A percentile compares a stretch with the other conserved stretches of the same genome.
Evolutionary conservation across 1,140 invertebrate genomes (phyloP).

Genomic region (Halyomorpha halys): DNA sequence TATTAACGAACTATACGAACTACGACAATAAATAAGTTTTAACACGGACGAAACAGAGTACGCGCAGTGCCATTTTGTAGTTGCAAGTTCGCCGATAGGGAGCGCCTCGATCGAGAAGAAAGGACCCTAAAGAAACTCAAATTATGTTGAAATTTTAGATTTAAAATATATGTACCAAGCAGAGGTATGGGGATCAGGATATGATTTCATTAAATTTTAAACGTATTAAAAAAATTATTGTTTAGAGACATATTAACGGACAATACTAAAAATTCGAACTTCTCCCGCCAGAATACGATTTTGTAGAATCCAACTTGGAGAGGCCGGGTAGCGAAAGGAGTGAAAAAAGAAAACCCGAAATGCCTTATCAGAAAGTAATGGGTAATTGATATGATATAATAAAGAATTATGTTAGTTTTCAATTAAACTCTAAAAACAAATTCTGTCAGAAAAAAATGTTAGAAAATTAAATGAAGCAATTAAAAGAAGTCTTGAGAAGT

Average conservation of each 20-base stretch:
- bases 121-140: background rate
- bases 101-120: background rate
- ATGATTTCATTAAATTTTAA: no score
- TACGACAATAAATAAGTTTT: slow-evolving; percentile 9
- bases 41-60: slow-evolving; percentile 18
- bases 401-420: no score
- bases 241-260: background rate
- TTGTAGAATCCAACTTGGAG: background rate
- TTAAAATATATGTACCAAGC: background rate
- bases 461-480: no score
- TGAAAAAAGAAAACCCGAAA: background rate
- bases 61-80: slow-evolving; percentile 22
- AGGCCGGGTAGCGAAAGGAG: slow-evolving; percentile 9
- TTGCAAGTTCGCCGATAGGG: slow-evolving; percentile 14
- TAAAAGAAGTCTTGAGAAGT: no score
- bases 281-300: no score
- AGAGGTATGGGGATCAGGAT: no score
- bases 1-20: background rate
- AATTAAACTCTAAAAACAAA: no score
- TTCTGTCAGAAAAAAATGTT: no score
- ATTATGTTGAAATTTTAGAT: background rate
- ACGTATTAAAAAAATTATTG: no score
- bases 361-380: no score
- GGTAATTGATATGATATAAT: no score
- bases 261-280: no score